phyloP scores from a whole-genome alignment of 2,888 invertebrate genomes.

The Sericinus montela region DNA sequence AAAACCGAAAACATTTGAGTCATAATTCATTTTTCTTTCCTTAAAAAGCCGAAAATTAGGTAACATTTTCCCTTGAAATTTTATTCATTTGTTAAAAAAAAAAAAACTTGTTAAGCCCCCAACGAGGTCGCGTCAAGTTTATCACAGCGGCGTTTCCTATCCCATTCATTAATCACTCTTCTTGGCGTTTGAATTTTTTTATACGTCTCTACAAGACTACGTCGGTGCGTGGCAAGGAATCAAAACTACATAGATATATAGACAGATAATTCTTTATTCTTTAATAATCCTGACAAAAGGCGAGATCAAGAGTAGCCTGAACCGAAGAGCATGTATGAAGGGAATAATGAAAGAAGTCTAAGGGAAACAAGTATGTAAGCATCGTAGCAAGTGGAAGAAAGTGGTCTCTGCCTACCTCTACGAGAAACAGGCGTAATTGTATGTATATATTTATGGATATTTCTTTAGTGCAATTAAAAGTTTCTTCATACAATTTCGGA shows the following conservation, averaged over 20 bases:
- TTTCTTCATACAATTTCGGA: no score
- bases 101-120: constrained; percentile 7
- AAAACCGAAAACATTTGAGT: no score
- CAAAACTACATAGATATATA: constrained; percentile 12
- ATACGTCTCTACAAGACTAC: constrained; percentile 8
- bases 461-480: no score
- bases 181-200: constrained; percentile 18
- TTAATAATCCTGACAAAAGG: no score
- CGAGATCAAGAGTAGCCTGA: no score
- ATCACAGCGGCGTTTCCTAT: constrained; percentile 8
- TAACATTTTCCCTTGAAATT: constrained; percentile 6
- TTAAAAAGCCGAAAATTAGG: not conserved
- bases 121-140: constrained; percentile 16
- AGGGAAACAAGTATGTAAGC: no score
- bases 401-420: no score
- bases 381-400: no score
- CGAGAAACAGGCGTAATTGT: no score
- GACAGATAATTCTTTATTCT: constrained; percentile 11
- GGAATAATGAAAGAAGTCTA: no score
- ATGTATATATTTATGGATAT: no score
- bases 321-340: no score
- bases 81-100: constrained; percentile 18
- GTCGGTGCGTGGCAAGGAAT: constrained; percentile 9
- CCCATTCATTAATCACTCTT: constrained; percentile 18
- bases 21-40: not conserved